phyloP scores from a whole-genome alignment of 2,888 invertebrate species.

The Erynnis tages region DNA sequence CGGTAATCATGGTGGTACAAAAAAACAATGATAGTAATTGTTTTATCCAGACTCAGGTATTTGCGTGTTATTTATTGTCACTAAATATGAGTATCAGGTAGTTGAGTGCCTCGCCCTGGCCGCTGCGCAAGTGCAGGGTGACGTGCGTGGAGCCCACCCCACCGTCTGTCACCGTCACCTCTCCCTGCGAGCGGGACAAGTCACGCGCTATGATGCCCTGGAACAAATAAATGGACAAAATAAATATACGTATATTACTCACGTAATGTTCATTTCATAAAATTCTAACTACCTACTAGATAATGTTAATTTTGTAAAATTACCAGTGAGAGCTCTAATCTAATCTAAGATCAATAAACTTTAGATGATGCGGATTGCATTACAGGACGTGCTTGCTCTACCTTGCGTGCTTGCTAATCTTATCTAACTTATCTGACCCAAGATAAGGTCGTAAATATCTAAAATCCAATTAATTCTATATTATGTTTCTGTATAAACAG shows the following conservation, averaged over 20 bases:
- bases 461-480: no score
- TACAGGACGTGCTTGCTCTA: conserved; percentile 3
- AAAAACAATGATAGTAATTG: neutral
- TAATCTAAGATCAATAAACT: conserved; percentile 3
- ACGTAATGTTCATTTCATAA: no score
- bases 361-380: conserved; percentile 10
- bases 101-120: conserved; percentile 60
- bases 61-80: neutral
- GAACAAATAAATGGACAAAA: neutral
- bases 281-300: neutral
- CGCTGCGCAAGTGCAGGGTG: conserved; percentile 61
- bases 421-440: no score
- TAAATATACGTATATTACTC: no score
- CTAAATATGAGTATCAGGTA: conserved; percentile 66
- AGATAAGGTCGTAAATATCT: no score
- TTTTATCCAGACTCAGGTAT: neutral
- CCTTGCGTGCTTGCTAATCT: conserved; percentile 9
- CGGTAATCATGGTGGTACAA: no score
- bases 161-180: conserved; percentile 59
- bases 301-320: neutral
- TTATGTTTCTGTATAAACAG: no score
- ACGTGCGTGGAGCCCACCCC: conserved; percentile 65
- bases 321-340: neutral
- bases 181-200: conserved; percentile 57
- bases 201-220: conserved; percentile 38